Conservation (phyloP, 2,113 vertebrate genomes). For the Petromus typicus region DNA sequence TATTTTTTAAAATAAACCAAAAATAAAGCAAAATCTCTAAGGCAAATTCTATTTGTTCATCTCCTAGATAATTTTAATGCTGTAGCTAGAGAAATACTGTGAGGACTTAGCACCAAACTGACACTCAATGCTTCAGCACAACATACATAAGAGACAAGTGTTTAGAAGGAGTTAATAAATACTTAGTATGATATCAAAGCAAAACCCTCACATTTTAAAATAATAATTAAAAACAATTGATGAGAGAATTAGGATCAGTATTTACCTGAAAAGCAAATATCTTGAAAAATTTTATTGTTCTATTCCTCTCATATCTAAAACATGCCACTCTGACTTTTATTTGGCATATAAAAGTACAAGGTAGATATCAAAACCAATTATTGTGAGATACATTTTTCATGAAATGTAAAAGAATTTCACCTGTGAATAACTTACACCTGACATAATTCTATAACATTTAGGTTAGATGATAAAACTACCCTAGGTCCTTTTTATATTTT, state of each 20-base stretch:
- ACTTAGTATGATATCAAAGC: conserved; percentile 30
- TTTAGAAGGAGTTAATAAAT: background rate
- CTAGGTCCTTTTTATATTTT: conserved; percentile 77
- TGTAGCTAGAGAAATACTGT: background rate
- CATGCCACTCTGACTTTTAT: conserved; percentile 77
- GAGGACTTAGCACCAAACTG: background rate
- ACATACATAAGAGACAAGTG: background rate
- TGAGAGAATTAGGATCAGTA: background rate
- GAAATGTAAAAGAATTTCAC: conserved; percentile 81
- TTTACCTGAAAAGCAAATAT: conserved; percentile 39
- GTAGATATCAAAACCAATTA: conserved; percentile 78
- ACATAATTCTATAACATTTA: conserved; percentile 81
- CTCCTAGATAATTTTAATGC: background rate
- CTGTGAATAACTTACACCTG: conserved; percentile 81
- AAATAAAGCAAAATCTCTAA: background rate
- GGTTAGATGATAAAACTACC: conserved; percentile 72
- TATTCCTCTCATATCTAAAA: conserved; percentile 15
- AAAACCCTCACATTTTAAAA: conserved; percentile 29
- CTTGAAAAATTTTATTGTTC: background rate
- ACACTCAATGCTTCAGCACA: background rate
- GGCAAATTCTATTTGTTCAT: background rate
- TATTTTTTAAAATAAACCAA: background rate
- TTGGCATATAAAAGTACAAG: conserved; percentile 77
- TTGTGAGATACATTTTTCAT: conserved; percentile 76
- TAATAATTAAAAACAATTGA: background rate